These are phyloP conservation scores for Epinotia ramella DNA, from an alignment of 2,888 invertebrate species.

Conservation along the genomic window DNA sequence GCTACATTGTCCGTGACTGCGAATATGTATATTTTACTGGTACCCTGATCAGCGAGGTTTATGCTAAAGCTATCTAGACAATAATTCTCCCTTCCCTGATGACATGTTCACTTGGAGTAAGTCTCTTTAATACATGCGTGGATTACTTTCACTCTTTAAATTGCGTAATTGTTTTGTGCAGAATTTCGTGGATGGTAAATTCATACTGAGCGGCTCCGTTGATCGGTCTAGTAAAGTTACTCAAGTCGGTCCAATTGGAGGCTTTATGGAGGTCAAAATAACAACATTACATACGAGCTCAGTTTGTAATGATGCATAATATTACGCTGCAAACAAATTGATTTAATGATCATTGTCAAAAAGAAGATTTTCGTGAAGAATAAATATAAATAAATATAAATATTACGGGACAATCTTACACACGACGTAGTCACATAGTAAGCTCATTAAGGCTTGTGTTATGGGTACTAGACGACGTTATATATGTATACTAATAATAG, in stretches of 20 bases:
- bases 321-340: slow-evolving; percentile 21
- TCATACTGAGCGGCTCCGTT: background rate
- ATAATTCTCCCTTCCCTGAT: slow-evolving; percentile 12
- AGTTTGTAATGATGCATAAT: slow-evolving; percentile 26
- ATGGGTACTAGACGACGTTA: no score
- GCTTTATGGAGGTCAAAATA: slow-evolving; percentile 35
- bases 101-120: background rate
- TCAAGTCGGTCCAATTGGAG: slow-evolving; percentile 31
- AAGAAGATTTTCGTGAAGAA: background rate
- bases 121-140: background rate
- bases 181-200: background rate
- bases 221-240: slow-evolving; percentile 15
- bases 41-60: slow-evolving; percentile 27
- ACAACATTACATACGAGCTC: slow-evolving; percentile 22
- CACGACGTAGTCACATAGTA: no score
- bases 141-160: background rate
- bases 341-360: slow-evolving; percentile 11
- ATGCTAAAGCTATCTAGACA: background rate
- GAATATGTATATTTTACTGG: slow-evolving; percentile 45
- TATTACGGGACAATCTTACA: no score
- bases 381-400: no score
- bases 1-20: slow-evolving; percentile 43
- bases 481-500: no score
- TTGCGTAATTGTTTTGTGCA: background rate
- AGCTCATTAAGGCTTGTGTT: no score